Conservation (phyloP, 2,797 vertebrate genomes). For the Avahi laniger region DNA sequence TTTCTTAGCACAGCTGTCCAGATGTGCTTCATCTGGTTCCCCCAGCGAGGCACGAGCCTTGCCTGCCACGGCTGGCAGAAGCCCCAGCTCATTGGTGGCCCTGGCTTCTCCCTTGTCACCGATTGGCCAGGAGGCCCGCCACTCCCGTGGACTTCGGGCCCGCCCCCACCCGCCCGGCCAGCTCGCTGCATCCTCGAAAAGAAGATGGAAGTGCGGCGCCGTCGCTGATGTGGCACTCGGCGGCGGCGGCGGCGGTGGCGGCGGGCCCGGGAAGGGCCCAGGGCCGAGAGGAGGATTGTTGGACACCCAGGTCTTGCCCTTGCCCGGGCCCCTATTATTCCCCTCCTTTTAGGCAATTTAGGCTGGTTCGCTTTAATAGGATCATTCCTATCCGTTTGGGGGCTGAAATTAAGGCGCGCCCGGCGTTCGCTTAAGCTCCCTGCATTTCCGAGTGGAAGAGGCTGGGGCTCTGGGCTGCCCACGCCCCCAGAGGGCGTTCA, state of each 20-base stretch:
- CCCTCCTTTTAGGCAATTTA: neutral
- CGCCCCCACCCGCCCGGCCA: neutral
- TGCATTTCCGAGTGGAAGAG: neutral
- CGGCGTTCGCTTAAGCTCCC: neutral
- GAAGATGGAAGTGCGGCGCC: constrained; percentile 39
- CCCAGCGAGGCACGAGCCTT: neutral
- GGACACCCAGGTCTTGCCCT: neutral
- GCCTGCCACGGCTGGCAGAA: neutral
- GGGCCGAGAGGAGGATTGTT: neutral
- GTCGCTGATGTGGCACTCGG: constrained; percentile 76
- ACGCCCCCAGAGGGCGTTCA: neutral
- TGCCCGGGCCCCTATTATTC: too few species aligned
- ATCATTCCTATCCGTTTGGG: neutral
- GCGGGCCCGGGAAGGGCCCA: neutral
- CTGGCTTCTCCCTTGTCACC: neutral
- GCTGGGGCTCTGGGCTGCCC: neutral
- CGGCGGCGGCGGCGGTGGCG: neutral
- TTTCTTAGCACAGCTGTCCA: constrained; percentile 67
- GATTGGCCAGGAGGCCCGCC: constrained; percentile 47
- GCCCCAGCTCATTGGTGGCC: constrained; percentile 21
- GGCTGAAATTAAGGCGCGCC: neutral
- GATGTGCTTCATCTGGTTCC: constrained; percentile 72
- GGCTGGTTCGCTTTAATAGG: neutral
- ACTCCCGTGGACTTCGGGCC: neutral
- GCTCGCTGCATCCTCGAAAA: neutral